Evolutionary conservation across 2,113 vertebrate species (phyloP), one percentile per base, ranked within the genome.

Genomic region (Centrocercus urophasianus): DNA sequence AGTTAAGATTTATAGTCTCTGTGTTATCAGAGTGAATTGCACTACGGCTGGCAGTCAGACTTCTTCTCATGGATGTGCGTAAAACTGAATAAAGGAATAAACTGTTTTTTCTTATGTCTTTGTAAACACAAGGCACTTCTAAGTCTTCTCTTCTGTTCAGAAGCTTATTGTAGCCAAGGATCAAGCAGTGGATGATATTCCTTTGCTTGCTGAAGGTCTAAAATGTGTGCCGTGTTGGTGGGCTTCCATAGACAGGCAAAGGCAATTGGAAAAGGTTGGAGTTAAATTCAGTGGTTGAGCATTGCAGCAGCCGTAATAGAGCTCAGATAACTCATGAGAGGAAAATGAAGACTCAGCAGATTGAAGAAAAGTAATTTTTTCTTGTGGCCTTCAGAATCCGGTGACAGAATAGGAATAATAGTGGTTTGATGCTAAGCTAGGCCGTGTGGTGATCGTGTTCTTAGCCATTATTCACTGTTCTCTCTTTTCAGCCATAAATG

Each of bases 1-100:
- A 95, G 95, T 96, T 71, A 97, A 98, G 98, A 98, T 98, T 98
- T 98, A 98, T 98, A 89, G 97, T 90, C 93, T 96, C 95, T 76
- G 91, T 94, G 95, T 97, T 97, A 97, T 98, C 97, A 96, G 88
- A 97, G 97, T 94, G 96, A 98, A 95, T 97, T 97, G 97, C 93
- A 90, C 86, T 94, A 89, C 1, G 89, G 75, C 94, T 97, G 96
- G 87, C 93, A 95, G 93, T 97, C 97, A 97, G 97, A 90, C 72
- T 88, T 94, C 96, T 97, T 97, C 97, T 98, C 93, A 89, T 96
- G 86, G 83, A 82, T 95, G 96, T 93, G 78, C 48, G 85, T 96
- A 95, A 93, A 93, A 93, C 92, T 77, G 50, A 42, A 56, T 75
- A 76, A 74, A 81, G 78, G 47, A 83, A 71, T 89, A 76, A 71